Percentiles rank a stretch among this genome's conserved stretches.
Conservation (phyloP, 2,888 invertebrate species). For the Xylota segnis region DNA sequence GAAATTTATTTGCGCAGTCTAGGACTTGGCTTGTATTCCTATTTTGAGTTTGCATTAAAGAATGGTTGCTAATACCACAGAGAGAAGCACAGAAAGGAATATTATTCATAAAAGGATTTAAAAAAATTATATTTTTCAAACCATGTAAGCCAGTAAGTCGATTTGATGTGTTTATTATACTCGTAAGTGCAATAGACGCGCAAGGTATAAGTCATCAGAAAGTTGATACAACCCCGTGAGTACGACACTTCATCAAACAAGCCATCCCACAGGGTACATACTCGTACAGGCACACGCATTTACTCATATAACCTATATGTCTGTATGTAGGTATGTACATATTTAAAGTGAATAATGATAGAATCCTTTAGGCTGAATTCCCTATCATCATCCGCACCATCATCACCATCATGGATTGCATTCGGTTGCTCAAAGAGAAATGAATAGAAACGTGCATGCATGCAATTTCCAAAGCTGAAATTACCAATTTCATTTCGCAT, state of each 20-base stretch:
- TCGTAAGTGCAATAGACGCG: slow-evolving; percentile 23
- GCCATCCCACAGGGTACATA: neutral
- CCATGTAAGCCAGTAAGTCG: neutral
- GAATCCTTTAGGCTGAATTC: slow-evolving; percentile 68
- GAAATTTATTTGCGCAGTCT: no score
- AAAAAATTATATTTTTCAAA: no score
- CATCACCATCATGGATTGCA: slow-evolving; percentile 65
- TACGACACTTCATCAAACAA: neutral
- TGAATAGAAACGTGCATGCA: slow-evolving; percentile 73
- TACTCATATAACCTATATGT: neutral
- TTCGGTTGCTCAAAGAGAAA: slow-evolving; percentile 72
- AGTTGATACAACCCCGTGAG: neutral
- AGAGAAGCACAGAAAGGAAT: no score
- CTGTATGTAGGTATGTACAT: neutral
- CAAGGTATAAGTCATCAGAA: slow-evolving; percentile 1
- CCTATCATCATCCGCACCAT: slow-evolving; percentile 50
- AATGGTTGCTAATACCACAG: no score
- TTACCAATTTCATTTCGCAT: slow-evolving; percentile 83
- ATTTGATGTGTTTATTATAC: neutral
- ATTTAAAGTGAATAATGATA: slow-evolving; percentile 59
- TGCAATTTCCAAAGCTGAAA: slow-evolving; percentile 78
- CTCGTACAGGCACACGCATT: neutral
- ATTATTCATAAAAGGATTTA: no score
- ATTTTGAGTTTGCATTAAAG: no score
- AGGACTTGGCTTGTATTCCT: no score